phyloP scores from a whole-genome alignment of 2,113 vertebrate genomes.

The Dicaeum eximium region DNA sequence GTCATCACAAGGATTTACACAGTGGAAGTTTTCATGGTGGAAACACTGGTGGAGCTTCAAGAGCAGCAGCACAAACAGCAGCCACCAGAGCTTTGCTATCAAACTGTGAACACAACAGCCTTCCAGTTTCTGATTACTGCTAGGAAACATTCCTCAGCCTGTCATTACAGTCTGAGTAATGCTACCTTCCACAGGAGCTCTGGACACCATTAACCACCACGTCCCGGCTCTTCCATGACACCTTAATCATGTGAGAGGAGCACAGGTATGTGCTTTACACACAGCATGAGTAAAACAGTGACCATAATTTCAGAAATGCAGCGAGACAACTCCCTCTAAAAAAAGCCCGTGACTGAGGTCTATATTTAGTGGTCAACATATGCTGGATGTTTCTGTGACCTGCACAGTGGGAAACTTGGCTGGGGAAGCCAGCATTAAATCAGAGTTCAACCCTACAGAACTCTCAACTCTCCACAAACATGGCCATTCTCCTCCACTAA shows the following conservation, averaged over 20 bases:
- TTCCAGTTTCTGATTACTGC: constrained; percentile 29
- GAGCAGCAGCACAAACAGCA: neutral
- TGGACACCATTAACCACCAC: neutral
- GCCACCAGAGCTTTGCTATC: neutral
- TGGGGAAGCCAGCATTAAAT: neutral
- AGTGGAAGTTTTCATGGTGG: neutral
- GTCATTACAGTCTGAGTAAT: constrained; percentile 46
- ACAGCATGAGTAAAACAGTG: constrained; percentile 27
- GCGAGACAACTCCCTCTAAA: constrained; percentile 31
- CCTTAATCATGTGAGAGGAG: constrained; percentile 11
- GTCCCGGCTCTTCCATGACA: neutral
- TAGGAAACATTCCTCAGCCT: constrained; percentile 42
- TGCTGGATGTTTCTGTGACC: constrained; percentile 16
- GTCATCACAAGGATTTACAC: neutral
- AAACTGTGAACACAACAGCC: neutral
- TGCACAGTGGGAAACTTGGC: neutral
- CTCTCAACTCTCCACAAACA: neutral
- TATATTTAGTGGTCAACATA: constrained; percentile 44
- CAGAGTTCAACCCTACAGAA: neutral
- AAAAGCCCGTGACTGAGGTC: constrained; percentile 22
- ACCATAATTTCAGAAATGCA: neutral
- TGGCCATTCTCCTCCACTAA: neutral
- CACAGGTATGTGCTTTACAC: constrained; percentile 24
- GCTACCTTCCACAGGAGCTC: constrained; percentile 22
- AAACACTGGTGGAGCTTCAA: neutral